These are phyloP conservation scores for Apeltes quadracus DNA, from an alignment of 2,113 vertebrate species.

Conservation along the genomic window DNA sequence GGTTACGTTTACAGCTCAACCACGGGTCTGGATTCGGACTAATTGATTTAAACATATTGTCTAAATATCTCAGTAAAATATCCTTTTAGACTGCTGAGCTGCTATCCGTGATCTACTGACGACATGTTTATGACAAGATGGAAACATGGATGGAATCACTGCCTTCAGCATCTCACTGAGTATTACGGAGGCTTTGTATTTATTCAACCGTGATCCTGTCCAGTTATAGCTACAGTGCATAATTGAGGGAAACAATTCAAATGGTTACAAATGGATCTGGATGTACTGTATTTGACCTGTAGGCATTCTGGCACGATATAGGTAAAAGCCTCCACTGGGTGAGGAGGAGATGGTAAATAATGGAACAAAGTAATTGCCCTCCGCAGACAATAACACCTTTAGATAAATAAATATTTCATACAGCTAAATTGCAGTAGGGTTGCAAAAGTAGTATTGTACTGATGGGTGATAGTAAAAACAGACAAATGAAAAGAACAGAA, in stretches of 20 bases:
- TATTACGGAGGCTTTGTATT: constrained; percentile 36
- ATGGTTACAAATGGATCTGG: constrained; percentile 67
- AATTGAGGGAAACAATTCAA: constrained; percentile 68
- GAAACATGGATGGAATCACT: constrained; percentile 2
- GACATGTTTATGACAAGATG: constrained; percentile 26
- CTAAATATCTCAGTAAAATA: neutral
- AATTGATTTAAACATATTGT: neutral
- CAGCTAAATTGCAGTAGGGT: constrained; percentile 72
- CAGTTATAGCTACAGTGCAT: constrained; percentile 53
- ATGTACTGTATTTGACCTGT: constrained; percentile 60
- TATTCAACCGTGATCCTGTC: constrained; percentile 47
- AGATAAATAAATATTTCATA: constrained; percentile 85
- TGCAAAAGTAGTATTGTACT: constrained; percentile 80
- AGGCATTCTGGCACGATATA: constrained; percentile 47
- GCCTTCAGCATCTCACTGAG: constrained; percentile 11
- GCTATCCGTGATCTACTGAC: neutral
- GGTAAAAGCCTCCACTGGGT: constrained; percentile 71
- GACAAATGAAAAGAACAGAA: constrained; percentile 74
- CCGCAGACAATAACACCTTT: constrained; percentile 79
- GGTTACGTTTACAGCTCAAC: neutral
- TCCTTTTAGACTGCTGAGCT: constrained; percentile 15
- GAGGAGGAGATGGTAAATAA: constrained; percentile 77
- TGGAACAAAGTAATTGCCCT: constrained; percentile 81
- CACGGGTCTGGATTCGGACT: neutral
- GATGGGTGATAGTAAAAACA: constrained; percentile 72